phyloP scores from a whole-genome alignment of 2,888 invertebrate genomes.

The Leptopilina myrica region DNA sequence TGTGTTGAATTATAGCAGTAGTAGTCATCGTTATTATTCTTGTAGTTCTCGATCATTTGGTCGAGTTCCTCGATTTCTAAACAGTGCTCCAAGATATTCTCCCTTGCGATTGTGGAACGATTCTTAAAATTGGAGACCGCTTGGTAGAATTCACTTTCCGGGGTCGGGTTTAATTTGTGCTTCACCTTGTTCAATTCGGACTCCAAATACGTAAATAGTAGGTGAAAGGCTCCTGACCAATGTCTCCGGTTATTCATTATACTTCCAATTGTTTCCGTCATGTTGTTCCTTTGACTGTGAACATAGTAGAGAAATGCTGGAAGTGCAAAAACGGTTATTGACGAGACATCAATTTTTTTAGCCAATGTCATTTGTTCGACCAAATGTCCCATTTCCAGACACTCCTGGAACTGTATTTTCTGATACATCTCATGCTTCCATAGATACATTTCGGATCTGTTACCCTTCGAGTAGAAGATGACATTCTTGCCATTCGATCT shows the following conservation, averaged over 20 bases:
- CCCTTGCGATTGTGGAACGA: neutral
- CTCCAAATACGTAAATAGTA: neutral
- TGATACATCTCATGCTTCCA: too few species aligned
- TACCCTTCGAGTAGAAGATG: neutral
- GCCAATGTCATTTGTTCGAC: neutral
- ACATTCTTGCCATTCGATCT: neutral
- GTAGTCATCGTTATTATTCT: neutral
- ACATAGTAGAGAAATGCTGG: neutral
- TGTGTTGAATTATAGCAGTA: too few species aligned
- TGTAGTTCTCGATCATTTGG: neutral
- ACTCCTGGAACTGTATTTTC: neutral
- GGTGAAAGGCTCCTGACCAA: neutral
- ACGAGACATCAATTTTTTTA: rapidly evolving
- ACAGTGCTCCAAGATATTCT: neutral
- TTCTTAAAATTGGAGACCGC: neutral
- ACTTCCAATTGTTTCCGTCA: neutral
- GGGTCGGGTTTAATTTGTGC: neutral
- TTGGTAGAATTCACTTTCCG: neutral
- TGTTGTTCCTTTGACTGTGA: neutral
- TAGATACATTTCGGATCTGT: neutral
- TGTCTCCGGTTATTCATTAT: neutral
- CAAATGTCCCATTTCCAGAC: neutral
- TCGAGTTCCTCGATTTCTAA: neutral
- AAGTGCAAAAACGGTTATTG: neutral
- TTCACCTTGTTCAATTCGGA: neutral